phyloP scores from a whole-genome alignment of 1,140 invertebrate genomes.

The Zaprionus nigranus region DNA sequence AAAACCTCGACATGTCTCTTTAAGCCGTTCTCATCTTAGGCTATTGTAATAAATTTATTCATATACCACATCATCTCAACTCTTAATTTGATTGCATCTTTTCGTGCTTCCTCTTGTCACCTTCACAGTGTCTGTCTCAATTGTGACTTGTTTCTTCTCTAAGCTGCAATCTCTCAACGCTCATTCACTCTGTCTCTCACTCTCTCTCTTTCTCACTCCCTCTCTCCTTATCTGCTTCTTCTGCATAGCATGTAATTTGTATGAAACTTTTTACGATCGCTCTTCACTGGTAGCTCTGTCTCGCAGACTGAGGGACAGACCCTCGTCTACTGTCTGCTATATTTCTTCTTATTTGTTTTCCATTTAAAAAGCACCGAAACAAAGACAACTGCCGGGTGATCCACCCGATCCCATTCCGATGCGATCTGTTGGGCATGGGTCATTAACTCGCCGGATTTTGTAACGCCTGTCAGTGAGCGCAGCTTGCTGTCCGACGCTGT shows the following conservation, averaged over 20 bases:
- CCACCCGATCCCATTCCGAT: slow-evolving; percentile 15
- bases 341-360: slow-evolving; percentile 73
- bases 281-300: slow-evolving; percentile 37
- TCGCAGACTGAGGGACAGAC: neutral
- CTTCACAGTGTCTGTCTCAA: neutral
- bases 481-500: slow-evolving; percentile 39
- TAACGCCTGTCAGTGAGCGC: slow-evolving; percentile 77
- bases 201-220: neutral
- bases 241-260: slow-evolving; percentile 70
- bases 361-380: slow-evolving; percentile 71
- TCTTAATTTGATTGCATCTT: too few relatives aligned
- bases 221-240: neutral
- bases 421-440: slow-evolving; percentile 68
- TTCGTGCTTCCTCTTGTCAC: neutral
- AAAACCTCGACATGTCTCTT: neutral
- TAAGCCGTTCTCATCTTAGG: neutral
- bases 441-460: slow-evolving; percentile 75
- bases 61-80: neutral
- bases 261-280: slow-evolving; percentile 76
- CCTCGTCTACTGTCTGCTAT: slow-evolving; percentile 41
- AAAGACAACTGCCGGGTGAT: slow-evolving; percentile 76
- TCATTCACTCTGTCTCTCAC: slow-evolving; percentile 1
- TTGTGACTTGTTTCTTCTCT: neutral
- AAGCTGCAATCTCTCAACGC: neutral
- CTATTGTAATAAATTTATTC: neutral